Conservation (phyloP, 2,888 invertebrate genomes). For the Holacanthella duospinosa region DNA sequence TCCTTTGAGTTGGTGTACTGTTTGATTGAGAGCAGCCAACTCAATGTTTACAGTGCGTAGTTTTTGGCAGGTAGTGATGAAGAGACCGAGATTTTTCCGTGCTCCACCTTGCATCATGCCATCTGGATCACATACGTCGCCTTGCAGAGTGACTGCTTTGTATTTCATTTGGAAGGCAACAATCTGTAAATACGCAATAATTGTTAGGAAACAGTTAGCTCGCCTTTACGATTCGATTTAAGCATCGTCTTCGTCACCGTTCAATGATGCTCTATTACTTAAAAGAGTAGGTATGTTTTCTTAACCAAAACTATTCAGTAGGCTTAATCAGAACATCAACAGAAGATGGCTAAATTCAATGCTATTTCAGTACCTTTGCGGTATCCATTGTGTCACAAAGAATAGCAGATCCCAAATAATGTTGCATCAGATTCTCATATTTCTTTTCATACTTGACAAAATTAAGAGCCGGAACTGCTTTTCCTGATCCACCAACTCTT, state of each 20-base stretch:
- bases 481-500: constrained; percentile 70
- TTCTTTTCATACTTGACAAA: constrained; percentile 59
- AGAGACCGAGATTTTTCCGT: constrained; percentile 16
- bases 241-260: too few species aligned
- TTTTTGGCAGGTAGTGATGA: constrained; percentile 14
- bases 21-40: background rate
- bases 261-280: too few species aligned
- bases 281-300: too few species aligned
- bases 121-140: constrained; percentile 81
- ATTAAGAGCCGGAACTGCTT: constrained; percentile 69
- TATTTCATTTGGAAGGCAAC: constrained; percentile 43
- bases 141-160: constrained; percentile 67
- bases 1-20: background rate
- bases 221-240: too few species aligned
- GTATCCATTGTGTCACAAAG: constrained; percentile 69
- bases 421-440: constrained; percentile 67
- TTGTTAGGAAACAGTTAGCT: too few species aligned
- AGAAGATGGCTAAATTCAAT: too few species aligned
- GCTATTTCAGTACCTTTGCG: constrained; percentile 66
- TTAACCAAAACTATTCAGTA: too few species aligned
- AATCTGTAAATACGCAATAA: constrained; percentile 45
- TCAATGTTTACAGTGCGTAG: constrained; percentile 9
- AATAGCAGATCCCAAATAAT: constrained; percentile 75
- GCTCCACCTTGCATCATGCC: constrained; percentile 83
- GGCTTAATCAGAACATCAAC: constrained; percentile 55